Conservation (phyloP, 2,113 vertebrate species). For the Eptesicus fuscus region DNA sequence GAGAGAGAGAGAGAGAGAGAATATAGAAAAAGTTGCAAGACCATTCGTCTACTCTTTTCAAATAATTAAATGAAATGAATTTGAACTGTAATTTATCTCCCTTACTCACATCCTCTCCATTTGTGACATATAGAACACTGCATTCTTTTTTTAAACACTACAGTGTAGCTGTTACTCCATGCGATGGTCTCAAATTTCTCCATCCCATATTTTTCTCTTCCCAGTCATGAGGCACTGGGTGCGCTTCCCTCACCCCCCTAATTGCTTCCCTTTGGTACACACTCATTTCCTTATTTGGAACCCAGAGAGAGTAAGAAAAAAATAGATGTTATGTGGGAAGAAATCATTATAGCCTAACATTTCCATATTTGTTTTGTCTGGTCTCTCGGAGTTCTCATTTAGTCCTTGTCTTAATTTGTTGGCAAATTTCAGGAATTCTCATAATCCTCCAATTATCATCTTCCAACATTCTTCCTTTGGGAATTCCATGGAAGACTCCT, state of each 20-base stretch:
- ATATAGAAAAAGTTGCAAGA: neutral
- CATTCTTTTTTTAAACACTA: neutral
- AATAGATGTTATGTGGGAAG: conserved; percentile 2
- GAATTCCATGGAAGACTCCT: neutral
- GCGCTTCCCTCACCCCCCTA: neutral
- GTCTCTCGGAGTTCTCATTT: neutral
- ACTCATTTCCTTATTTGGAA: neutral
- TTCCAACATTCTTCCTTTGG: neutral
- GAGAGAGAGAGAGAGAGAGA: neutral
- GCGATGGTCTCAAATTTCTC: neutral
- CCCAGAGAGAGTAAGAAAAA: conserved; percentile 18
- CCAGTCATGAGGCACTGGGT: neutral
- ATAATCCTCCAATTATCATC: conserved; percentile 12
- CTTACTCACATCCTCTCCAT: neutral
- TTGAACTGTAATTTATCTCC: neutral
- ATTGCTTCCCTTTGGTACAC: neutral
- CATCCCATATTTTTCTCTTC: neutral
- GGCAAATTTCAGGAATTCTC: neutral
- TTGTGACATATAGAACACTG: neutral
- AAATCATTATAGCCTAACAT: neutral
- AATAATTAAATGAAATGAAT: conserved; percentile 6
- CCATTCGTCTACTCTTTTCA: neutral
- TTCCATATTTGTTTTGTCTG: neutral
- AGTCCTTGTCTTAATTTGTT: conserved; percentile 18
- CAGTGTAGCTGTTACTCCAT: neutral